Base-by-base conservation (phyloP, 1,140 invertebrate genomes). In the Pinna nobilis region DNA sequence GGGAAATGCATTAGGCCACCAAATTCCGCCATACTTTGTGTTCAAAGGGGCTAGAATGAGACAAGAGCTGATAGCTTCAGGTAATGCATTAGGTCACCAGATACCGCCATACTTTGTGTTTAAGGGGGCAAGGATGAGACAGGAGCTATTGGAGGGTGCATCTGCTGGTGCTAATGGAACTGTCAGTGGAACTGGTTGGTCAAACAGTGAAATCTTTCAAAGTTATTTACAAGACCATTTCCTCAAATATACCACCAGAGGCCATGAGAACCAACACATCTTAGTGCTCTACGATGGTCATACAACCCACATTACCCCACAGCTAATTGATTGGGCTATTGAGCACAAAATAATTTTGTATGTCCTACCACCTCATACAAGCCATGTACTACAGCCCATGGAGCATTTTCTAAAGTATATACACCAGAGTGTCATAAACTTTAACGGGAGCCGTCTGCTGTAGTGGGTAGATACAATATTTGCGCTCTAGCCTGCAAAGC, bases 181-280 rank as follows among this genome's bases (percentile, higher is more conserved):
- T 32, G 86, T 88, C 7, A 83, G 83, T 75, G 77, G 51, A 67
- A 88, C 70, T 80, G 90, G 90, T n/a, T 91, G 89, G 88, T 90
- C 90, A 83, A 88, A 79, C 32, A 74, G 66, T n/a, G 64, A 77
- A 18, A 70, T 87, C n/a, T 91, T 91, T 84, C 44, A 89, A 33
- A 82, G 89, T 82, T 90, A 90, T 37, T 78, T 91, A 77, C 70
- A 50, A 7, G 37, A 87, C 57, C 79, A 91, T 79, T 90, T 91
- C 64, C 23, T 84, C 1, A 25, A 35, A 82, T 25, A 74, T 66
- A 47, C 39, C 1, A 41, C 20, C 60, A 87, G 76, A 37, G 51
- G 75, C 47, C 74, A 84, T 3, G 15, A 65, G 72, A 65, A 77
- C 71, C 83, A 57, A 79, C 28, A 80, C 66, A 81, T 88, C 20